A percentile compares a stretch with the other conserved stretches of the same genome.
These are phyloP conservation scores for Xenops minutus DNA, from an alignment of 2,797 vertebrate species.

Conservation along the genomic window DNA sequence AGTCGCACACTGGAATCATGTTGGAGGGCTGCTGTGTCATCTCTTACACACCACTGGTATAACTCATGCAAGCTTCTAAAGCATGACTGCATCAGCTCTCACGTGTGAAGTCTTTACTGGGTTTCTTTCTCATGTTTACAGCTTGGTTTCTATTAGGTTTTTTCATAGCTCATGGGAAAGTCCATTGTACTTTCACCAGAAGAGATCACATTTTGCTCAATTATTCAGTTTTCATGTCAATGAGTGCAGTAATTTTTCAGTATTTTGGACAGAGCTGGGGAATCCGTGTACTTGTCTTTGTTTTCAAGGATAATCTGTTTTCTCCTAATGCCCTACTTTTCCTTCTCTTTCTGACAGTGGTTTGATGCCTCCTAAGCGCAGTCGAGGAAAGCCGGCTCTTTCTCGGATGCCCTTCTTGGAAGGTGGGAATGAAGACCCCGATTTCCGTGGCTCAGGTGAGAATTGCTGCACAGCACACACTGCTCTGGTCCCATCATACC, in stretches of 20 bases:
- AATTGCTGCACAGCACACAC: not conserved
- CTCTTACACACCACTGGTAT: not conserved
- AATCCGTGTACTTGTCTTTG: not conserved
- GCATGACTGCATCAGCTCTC: not conserved
- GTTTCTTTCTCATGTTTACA: not conserved
- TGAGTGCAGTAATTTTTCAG: not conserved
- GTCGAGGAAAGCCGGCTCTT: constrained; percentile 92
- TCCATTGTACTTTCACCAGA: not conserved
- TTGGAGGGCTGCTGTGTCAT: not conserved
- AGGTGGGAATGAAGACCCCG: constrained; percentile 86
- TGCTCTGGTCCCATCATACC: rapidly evolving
- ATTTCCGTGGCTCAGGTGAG: constrained; percentile 84
- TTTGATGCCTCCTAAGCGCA: constrained; percentile 86
- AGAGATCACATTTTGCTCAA: not conserved
- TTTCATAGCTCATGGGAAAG: not conserved
- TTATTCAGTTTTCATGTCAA: not conserved
- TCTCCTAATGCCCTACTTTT: not conserved
- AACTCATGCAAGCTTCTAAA: not conserved
- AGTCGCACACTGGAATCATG: not conserved
- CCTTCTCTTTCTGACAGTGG: constrained; percentile 65
- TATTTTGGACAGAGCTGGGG: not conserved
- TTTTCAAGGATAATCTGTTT: not conserved
- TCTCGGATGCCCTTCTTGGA: constrained; percentile 89
- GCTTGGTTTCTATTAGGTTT: not conserved
- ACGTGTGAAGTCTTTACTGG: not conserved